phyloP scores from a whole-genome alignment of 1,140 invertebrate species.

The Bombus impatiens region DNA sequence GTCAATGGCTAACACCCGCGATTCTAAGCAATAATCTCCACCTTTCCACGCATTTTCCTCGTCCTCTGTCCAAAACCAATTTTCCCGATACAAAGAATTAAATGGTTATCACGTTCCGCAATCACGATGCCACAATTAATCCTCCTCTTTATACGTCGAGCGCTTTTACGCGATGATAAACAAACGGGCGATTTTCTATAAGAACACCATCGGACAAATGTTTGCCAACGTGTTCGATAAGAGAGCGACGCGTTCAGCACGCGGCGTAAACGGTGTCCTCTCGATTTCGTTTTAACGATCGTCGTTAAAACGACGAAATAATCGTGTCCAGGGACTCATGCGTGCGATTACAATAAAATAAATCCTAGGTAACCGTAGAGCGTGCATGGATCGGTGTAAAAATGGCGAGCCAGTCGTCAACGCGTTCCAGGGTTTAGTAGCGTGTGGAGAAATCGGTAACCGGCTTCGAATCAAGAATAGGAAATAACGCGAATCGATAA shows the following conservation, averaged over 20 bases:
- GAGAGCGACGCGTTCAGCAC: not conserved
- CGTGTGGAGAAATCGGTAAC: slow-evolving; percentile 11
- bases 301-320: slow-evolving; percentile 12
- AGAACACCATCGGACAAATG: slow-evolving; percentile 28
- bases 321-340: not conserved
- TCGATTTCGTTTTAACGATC: not conserved
- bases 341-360: not conserved
- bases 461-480: slow-evolving; percentile 29
- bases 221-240: slow-evolving; percentile 15
- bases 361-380: not conserved
- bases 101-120: slow-evolving; percentile 12
- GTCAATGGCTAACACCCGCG: too few relatives aligned
- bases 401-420: not conserved
- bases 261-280: not conserved
- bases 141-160: too few relatives aligned
- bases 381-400: not conserved
- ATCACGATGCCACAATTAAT: not conserved
- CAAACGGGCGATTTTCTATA: slow-evolving; percentile 19
- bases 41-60: not conserved
- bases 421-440: not conserved
- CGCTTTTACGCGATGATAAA: slow-evolving; percentile 8
- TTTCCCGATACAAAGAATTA: not conserved
- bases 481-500: slow-evolving; percentile 27
- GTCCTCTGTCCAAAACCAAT: not conserved
- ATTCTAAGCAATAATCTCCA: not conserved